Evolutionary conservation across 2,888 invertebrate genomes (phyloP).

Genomic region (Pediacus dermestoides): DNA sequence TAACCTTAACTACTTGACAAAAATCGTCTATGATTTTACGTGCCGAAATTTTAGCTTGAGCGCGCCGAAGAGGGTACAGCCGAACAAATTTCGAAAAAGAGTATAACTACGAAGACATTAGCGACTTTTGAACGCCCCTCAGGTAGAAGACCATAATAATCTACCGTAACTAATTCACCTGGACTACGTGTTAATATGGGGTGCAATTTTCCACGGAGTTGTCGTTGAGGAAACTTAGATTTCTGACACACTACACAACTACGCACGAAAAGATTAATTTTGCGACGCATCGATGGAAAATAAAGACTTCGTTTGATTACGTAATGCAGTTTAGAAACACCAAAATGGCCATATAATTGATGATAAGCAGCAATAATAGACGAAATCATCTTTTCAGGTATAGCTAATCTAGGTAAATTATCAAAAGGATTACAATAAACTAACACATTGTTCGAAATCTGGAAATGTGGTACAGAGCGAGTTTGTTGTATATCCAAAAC

Average conservation of each 20-base stretch:
- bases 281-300: slow-evolving; percentile 10
- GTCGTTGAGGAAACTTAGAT: slow-evolving; percentile 11
- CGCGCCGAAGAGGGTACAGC: slow-evolving; percentile 21
- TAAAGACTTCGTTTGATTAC: slow-evolving; percentile 7
- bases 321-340: slow-evolving; percentile 10
- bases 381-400: not conserved
- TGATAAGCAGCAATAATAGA: slow-evolving; percentile 4
- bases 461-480: too few relatives aligned
- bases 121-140: slow-evolving; percentile 13
- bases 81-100: slow-evolving; percentile 26
- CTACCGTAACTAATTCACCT: slow-evolving; percentile 22
- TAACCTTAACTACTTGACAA: slow-evolving; percentile 8
- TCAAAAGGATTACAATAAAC: too few relatives aligned
- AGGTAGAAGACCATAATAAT: slow-evolving; percentile 26
- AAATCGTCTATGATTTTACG: slow-evolving; percentile 13
- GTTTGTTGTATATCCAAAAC: not conserved
- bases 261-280: slow-evolving; percentile 9
- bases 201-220: slow-evolving; percentile 1
- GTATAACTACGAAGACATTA: slow-evolving; percentile 27
- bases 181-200: slow-evolving; percentile 8
- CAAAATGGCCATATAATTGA: slow-evolving; percentile 19
- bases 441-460: too few relatives aligned
- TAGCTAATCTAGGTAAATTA: too few relatives aligned
- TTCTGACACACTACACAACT: slow-evolving; percentile 23
- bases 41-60: slow-evolving; percentile 14